These are phyloP conservation scores for Pristionchus fissidentatus DNA, from an alignment of 2,888 invertebrate genomes.

Conservation along the genomic window DNA sequence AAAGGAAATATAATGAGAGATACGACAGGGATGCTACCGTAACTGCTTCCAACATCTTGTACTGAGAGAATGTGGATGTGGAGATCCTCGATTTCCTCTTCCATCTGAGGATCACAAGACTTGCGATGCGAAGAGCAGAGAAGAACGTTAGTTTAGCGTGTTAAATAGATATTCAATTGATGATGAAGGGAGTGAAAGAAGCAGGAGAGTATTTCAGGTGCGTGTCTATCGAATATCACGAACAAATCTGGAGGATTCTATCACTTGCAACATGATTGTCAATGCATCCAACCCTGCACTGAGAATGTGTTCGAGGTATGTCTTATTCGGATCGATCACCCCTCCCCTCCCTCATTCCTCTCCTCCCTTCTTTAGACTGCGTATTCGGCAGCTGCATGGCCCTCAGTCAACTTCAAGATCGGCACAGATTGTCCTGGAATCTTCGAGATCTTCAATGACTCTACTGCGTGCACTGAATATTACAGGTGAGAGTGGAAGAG, in stretches of 20 bases:
- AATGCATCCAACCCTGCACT: conserved; percentile 67
- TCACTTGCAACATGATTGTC: conserved; percentile 69
- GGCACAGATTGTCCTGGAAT: conserved; percentile 71
- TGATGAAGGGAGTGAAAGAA: too few relatives aligned
- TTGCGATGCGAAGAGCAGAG: conserved; percentile 66
- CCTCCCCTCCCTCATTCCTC: background rate
- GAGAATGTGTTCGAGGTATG: conserved; percentile 73
- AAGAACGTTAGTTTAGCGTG: conserved; percentile 62
- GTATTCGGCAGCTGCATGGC: conserved; percentile 75
- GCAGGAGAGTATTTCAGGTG: conserved; percentile 59
- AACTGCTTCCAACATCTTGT: conserved; percentile 75
- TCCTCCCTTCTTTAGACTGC: conserved; percentile 61
- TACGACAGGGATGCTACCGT: conserved; percentile 74
- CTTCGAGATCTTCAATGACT: conserved; percentile 69
- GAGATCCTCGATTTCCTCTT: conserved; percentile 75
- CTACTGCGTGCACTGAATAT: conserved; percentile 72
- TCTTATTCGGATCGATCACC: too few relatives aligned
- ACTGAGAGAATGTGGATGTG: conserved; percentile 72
- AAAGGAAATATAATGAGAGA: background rate
- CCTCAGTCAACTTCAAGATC: conserved; percentile 73
- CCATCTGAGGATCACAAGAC: conserved; percentile 64
- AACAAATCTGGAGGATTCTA: conserved; percentile 71
- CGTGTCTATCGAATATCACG: conserved; percentile 70
- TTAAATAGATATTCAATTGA: too few relatives aligned
- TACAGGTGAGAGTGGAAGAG: conserved; percentile 56